Evolutionary conservation across 64 coral and sea anemone species (phyloP).

Genomic region (Stichodactyla mertensii): DNA sequence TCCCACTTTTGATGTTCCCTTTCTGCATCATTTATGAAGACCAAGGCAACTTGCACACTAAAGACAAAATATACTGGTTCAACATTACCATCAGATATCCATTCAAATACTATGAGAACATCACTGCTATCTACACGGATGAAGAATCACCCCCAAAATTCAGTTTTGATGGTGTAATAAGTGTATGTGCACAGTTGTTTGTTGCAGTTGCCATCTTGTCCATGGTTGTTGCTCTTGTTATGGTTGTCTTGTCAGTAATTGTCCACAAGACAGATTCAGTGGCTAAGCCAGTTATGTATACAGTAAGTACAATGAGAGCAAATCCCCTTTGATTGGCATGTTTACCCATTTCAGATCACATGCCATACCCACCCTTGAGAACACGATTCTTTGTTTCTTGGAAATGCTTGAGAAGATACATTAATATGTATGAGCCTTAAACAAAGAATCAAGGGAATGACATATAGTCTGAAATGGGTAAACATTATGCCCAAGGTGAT

Average conservation of each 20-base stretch:
- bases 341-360: neutral
- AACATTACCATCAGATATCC: conserved; percentile 82
- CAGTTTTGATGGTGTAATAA: conserved; percentile 71
- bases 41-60: conserved; percentile 43
- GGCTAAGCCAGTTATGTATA: conserved; percentile 41
- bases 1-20: conserved; percentile 43
- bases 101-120: conserved; percentile 67
- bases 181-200: conserved; percentile 71
- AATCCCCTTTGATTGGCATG: neutral
- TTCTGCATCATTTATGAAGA: conserved; percentile 58
- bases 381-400: too few species aligned
- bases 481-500: too few species aligned
- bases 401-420: too few species aligned
- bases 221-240: conserved; percentile 25
- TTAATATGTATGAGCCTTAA: too few species aligned
- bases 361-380: too few species aligned
- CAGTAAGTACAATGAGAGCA: conserved; percentile 42
- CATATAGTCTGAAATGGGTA: too few species aligned
- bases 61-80: conserved; percentile 27
- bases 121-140: conserved; percentile 50
- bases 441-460: too few species aligned
- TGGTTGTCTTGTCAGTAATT: conserved; percentile 39
- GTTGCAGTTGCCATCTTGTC: conserved; percentile 40
- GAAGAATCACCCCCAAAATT: conserved; percentile 62
- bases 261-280: conserved; percentile 37